These are phyloP conservation scores for Sebastes dallii DNA, from an alignment of 2,797 vertebrate species.

Conservation along the genomic window DNA sequence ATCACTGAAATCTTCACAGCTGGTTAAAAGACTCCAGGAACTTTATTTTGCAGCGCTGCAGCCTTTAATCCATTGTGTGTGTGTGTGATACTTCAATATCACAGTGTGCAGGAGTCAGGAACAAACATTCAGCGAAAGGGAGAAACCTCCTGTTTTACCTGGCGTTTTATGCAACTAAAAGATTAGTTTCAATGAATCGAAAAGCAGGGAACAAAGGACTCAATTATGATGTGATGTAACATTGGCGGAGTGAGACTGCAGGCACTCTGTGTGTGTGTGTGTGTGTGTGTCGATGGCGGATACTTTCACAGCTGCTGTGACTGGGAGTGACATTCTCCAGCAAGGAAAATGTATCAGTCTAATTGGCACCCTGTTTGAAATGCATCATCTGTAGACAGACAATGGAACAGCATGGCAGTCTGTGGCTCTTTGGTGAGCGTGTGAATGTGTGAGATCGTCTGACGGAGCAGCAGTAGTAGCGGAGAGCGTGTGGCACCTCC, in stretches of 20 bases:
- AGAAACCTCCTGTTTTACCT: not conserved
- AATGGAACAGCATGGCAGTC: conserved; percentile 22
- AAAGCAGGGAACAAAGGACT: conserved; percentile 21
- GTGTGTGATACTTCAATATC: not conserved
- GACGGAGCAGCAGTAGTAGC: not conserved
- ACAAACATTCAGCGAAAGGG: not conserved
- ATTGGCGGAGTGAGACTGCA: not conserved
- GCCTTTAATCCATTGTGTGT: not conserved
- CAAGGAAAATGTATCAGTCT: conserved; percentile 66
- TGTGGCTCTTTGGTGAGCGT: not conserved
- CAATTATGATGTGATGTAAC: conserved; percentile 33
- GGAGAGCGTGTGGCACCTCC: not conserved
- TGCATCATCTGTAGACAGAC: conserved; percentile 48
- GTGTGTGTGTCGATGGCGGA: conserved; percentile 14
- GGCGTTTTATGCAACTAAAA: not conserved
- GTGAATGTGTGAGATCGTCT: not conserved
- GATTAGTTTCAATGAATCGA: conserved; percentile 31
- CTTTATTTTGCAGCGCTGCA: not conserved
- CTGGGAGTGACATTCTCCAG: conserved; percentile 57
- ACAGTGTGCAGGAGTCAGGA: not conserved
- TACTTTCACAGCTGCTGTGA: conserved; percentile 27
- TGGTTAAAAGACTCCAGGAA: not conserved
- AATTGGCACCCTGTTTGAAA: conserved; percentile 67
- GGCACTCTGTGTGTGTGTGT: not conserved
- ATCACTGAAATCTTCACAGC: conserved; percentile 1